phyloP scores from a whole-genome alignment of 1,140 invertebrate species.

The Drosophila carrolli region DNA sequence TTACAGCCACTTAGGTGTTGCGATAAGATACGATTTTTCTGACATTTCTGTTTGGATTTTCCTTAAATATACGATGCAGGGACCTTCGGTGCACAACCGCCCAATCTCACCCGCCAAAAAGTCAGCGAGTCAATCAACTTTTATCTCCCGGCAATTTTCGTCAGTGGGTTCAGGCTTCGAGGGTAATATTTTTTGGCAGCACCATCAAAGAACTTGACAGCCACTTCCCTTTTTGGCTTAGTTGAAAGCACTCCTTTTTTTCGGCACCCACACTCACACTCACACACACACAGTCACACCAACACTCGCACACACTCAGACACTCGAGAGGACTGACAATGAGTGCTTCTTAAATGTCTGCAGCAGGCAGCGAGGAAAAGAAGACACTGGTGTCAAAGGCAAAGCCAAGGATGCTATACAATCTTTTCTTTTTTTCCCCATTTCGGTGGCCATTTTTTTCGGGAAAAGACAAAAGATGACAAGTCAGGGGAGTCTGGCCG shows the following conservation, averaged over 20 bases:
- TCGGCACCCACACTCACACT: constrained; percentile 15
- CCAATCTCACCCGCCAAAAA: not conserved
- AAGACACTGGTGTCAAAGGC: constrained; percentile 70
- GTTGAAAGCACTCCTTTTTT: constrained; percentile 41
- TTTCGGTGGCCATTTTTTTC: constrained; percentile 52
- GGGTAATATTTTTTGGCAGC: constrained; percentile 55
- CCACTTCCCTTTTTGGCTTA: constrained; percentile 46
- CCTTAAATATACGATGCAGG: constrained; percentile 9
- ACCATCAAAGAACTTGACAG: constrained; percentile 50
- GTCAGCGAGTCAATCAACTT: constrained; percentile 46
- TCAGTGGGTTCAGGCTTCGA: constrained; percentile 17
- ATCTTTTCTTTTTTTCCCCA: constrained; percentile 36
- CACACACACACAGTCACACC: no score
- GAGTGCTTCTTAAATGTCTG: constrained; percentile 82
- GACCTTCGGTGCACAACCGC: not conserved
- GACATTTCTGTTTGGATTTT: constrained; percentile 3
- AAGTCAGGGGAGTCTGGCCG: constrained; percentile 46
- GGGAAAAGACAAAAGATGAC: constrained; percentile 79
- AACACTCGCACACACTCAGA: constrained; percentile 10
- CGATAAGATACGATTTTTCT: constrained; percentile 22
- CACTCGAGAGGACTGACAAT: constrained; percentile 63
- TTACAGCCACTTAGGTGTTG: constrained; percentile 14
- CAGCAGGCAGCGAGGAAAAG: constrained; percentile 59
- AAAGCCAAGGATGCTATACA: constrained; percentile 72
- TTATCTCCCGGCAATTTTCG: constrained; percentile 46